These are phyloP conservation scores for Bombus ignitus DNA, from an alignment of 1,140 invertebrate genomes.

Conservation along the genomic window DNA sequence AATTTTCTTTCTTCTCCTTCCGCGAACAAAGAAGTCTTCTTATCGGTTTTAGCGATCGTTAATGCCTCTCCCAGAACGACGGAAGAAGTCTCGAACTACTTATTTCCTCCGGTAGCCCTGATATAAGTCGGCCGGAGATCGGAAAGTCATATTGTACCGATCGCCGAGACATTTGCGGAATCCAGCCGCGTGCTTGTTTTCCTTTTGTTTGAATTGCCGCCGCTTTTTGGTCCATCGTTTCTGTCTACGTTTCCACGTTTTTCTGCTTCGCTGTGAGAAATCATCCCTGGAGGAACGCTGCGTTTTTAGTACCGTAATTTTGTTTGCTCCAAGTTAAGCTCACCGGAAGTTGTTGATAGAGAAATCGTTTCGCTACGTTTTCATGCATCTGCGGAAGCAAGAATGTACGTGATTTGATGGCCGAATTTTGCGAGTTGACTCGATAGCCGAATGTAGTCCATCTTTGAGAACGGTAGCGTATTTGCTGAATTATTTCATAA, in stretches of 20 bases:
- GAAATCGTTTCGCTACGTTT: background rate
- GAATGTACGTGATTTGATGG: background rate
- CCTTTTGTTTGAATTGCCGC: conserved; percentile 6
- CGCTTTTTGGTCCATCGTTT: background rate
- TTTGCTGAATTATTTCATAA: too few relatives aligned
- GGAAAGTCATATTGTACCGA: conserved; percentile 31
- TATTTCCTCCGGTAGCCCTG: conserved; percentile 2
- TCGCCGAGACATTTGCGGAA: conserved; percentile 21
- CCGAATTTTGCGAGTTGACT: background rate
- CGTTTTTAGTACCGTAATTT: background rate
- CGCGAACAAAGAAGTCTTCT: conserved; percentile 54
- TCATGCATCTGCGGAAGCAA: background rate
- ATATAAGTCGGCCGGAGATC: background rate
- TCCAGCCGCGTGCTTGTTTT: background rate
- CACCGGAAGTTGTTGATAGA: background rate
- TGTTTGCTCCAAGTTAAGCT: background rate
- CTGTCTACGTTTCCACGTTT: background rate
- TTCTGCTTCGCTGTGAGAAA: background rate
- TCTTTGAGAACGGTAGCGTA: background rate
- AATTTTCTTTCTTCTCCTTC: conserved; percentile 47
- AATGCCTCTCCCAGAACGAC: conserved; percentile 37
- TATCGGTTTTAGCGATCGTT: conserved; percentile 66
- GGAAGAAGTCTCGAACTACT: conserved; percentile 42
- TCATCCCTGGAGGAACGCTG: background rate
- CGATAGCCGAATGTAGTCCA: background rate